Base-by-base conservation (phyloP, 1,140 invertebrate genomes). In the Drosophila biarmipes region DNA sequence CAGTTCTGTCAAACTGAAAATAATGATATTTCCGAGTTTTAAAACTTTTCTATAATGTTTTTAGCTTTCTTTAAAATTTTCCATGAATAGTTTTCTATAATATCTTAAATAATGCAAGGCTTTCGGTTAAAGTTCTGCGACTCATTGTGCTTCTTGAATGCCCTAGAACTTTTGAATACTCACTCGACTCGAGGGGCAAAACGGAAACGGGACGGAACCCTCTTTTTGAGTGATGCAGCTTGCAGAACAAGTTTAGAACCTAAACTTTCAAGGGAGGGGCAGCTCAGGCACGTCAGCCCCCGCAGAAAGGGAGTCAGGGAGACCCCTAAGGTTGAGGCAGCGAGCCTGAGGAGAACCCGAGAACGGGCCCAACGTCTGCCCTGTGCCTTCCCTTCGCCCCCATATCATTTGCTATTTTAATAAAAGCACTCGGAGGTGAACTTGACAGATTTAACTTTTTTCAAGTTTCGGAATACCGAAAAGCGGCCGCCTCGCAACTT, bases 371-470 rank as follows among this genome's bases (percentile, higher is more conserved):
- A 43, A 58, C 38, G 31, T 45, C 61, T 24, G n/a, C 12, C 58
- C 31, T 21, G 10, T 31, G 1, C 29, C 29, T 31, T 2, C 29
- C 29, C 27, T 21, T 12, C 45, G 40, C 42, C 27, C 27, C 34
- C 29, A 34, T 19, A 37, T 15, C 12, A 40, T 21, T 37, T 35
- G 52, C 62, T 66, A 43, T 75, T 59, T 72, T 73, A 80, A 73
- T 85, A 86, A 87, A 87, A 87, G 82, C 84, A 89, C 82, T 87
- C 73, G 64, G 71, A 79, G 71, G 71, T 82, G 84, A 87, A 87
- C 82, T 87, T 87, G 82, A 78, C 78, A 87, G 82, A 87, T 87
- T 87, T 87, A 87, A 87, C 82, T 87, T 87, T 87, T 89, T 89
- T 87, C 84, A 87, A 89, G 82, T 87, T 74, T 87, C 84, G 63